Evolutionary conservation across 2,888 invertebrate species (phyloP).

Genomic region (Acleris cristana): DNA sequence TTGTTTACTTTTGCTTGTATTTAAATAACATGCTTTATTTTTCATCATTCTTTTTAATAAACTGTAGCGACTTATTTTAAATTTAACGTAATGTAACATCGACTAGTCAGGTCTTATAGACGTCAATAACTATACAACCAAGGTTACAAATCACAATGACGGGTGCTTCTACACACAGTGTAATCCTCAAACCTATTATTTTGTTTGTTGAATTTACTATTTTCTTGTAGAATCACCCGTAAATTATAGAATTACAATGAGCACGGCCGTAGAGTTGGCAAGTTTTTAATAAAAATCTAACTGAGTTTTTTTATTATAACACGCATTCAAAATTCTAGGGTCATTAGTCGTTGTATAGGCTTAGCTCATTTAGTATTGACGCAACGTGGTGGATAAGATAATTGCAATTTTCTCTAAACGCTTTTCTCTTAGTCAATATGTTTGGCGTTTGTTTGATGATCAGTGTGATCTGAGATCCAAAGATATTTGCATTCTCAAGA

Average conservation of each 20-base stretch:
- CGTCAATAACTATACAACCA: conserved; percentile 52
- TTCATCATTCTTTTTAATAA: not conserved
- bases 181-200: not conserved
- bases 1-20: too few species aligned
- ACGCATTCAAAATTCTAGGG: conserved; percentile 44
- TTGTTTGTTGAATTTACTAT: not conserved
- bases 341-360: conserved; percentile 73
- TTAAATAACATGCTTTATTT: not conserved
- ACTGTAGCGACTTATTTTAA: conserved; percentile 17
- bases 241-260: conserved; percentile 6
- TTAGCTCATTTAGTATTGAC: conserved; percentile 68
- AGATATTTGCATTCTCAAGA: too few species aligned
- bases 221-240: not conserved
- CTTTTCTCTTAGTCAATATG: not conserved
- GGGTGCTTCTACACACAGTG: not conserved
- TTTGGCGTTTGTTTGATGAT: too few species aligned
- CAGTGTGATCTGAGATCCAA: too few species aligned
- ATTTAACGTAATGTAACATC: conserved; percentile 1
- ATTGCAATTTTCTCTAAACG: conserved; percentile 25
- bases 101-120: conserved; percentile 43
- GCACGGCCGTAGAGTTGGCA: conserved; percentile 3
- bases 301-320: conserved; percentile 8
- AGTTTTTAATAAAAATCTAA: not conserved
- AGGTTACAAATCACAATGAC: conserved; percentile 57
- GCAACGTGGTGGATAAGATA: conserved; percentile 40